Base-by-base conservation (phyloP, 2,888 invertebrate genomes). In the Oxycera nigricornis region DNA sequence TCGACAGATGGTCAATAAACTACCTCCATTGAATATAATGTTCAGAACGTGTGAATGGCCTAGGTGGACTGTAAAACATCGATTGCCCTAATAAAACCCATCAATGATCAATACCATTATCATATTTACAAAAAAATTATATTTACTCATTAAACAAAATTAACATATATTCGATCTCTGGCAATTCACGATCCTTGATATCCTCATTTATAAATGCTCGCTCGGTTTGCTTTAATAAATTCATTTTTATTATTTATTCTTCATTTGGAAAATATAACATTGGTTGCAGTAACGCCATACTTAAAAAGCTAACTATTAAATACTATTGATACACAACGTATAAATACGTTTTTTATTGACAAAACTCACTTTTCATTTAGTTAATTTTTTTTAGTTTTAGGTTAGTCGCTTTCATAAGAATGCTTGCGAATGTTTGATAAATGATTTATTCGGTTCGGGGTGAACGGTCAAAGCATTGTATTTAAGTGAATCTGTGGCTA, bases 291-390 rank as follows among this genome's bases (percentile, higher is more conserved):
- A 65, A 65, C 65, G 41, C 41, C 65, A 41, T 65, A 65, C 41
- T 39, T 41, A 65, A 65, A 41, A 65, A 65, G 65, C 65, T 65
- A 65, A 65, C 65, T 65, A 65, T 39, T 65, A 65, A 65, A 65
- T 65, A 41, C 14, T 39, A 65, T 26, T 65, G 30, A 2, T 65
- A 65, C 39, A 65, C 9, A 65, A 35, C 39, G 65, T 65, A 65
- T 65, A 39, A 65, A 65, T 65, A 65, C 41, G 35, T 24, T 65
- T 65, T 59, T 59, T 59, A 65, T 65, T 65, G 65, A 65, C 65
- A 41, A 22, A 35, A 35, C 17, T 24, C 31, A 20, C 41, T 41
- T n/a, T n/a, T n/a, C 17, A 61, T 59, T 59, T 6, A 26, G 14
- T 28, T 59, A 2, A 59, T 59, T 20, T 57, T 24, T 57, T 57